Conservation (phyloP, 2,888 invertebrate genomes). For the Scaptomyza parva region DNA sequence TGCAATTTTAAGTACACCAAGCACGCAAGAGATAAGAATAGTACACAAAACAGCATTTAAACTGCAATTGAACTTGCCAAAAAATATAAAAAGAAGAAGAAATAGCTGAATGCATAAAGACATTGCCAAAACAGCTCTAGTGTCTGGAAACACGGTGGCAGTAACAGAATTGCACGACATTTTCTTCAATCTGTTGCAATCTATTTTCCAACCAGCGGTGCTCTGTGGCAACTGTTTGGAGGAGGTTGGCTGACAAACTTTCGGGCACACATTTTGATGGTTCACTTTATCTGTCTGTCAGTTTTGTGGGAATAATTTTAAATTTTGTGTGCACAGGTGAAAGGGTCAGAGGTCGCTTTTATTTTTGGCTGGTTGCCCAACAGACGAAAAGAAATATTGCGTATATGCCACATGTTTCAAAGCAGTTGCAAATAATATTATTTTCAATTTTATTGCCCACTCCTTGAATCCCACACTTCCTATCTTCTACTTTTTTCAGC, state of each 20-base stretch:
- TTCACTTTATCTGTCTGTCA: constrained; percentile 36
- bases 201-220: constrained; percentile 10
- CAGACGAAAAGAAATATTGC: constrained; percentile 31
- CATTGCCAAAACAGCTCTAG: neutral
- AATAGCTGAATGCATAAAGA: constrained; percentile 12
- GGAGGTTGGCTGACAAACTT: neutral
- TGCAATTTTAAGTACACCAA: constrained; percentile 1
- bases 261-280: constrained; percentile 36
- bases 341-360: neutral
- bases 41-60: constrained; percentile 34
- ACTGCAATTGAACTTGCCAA: constrained; percentile 44
- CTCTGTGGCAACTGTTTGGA: constrained; percentile 3
- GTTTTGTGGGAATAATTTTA: constrained; percentile 27
- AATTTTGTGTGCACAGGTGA: constrained; percentile 27
- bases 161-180: constrained; percentile 15
- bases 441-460: constrained; percentile 38
- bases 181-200: constrained; percentile 24
- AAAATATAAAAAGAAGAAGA: neutral
- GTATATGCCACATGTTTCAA: constrained; percentile 44
- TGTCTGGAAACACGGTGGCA: constrained; percentile 1
- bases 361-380: constrained; percentile 21
- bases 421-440: constrained; percentile 49
- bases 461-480: no score
- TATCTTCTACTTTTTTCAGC: neutral
- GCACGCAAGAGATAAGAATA: constrained; percentile 17